Evolutionary conservation across 1,140 invertebrate species (phyloP).

Genomic region (Maniola jurtina): DNA sequence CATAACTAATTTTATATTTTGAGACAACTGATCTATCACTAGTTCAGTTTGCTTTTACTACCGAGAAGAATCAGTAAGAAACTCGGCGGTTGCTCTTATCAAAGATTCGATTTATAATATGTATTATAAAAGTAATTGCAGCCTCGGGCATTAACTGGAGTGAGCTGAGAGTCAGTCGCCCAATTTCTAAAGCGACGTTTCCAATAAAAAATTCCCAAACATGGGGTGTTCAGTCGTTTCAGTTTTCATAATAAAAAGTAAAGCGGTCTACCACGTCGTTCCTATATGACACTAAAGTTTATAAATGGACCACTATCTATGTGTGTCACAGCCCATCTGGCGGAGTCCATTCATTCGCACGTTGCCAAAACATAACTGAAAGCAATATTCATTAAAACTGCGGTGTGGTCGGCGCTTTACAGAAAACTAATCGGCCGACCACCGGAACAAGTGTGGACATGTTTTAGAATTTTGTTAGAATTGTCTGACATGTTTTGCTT

Average conservation of each 20-base stretch:
- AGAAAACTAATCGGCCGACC: conserved; percentile 24
- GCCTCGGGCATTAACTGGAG: no score
- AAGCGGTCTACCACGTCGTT: background rate
- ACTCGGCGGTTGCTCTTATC: no score
- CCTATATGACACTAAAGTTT: background rate
- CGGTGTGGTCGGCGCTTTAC: conserved; percentile 15
- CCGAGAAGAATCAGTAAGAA: no score
- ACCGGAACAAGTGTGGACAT: background rate
- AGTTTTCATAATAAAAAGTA: background rate
- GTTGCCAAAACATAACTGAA: conserved; percentile 7
- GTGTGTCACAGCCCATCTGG: conserved; percentile 2
- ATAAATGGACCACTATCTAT: conserved; percentile 5
- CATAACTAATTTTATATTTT: no score
- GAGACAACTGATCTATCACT: no score
- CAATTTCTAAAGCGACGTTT: no score
- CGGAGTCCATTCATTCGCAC: conserved; percentile 4
- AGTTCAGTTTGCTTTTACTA: no score
- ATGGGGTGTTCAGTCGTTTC: no score
- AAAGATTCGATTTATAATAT: no score
- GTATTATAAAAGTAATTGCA: no score
- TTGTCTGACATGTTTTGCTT: background rate
- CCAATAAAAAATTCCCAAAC: no score
- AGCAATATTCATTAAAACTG: conserved; percentile 28
- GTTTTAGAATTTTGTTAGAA: background rate
- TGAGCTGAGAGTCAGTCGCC: no score